Evolutionary conservation across 2,888 invertebrate species (phyloP).

Genomic region (Drosophila lacicola): DNA sequence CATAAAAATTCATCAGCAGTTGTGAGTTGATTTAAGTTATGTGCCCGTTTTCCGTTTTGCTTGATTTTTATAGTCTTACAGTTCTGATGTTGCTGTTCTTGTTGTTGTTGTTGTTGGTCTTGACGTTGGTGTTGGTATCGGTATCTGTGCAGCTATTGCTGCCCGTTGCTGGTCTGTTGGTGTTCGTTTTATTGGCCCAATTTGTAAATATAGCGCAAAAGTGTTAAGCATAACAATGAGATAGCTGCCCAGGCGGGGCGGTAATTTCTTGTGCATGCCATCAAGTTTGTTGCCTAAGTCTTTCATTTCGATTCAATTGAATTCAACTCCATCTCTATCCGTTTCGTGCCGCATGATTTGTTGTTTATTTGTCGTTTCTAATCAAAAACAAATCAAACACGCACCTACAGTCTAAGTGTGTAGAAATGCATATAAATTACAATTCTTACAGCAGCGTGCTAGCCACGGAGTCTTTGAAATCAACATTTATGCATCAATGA

Average conservation of each 20-base stretch:
- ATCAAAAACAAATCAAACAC: slow-evolving; percentile 77
- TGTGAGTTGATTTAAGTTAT: slow-evolving; percentile 65
- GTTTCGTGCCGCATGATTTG: slow-evolving; percentile 78
- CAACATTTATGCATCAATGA: slow-evolving; percentile 69
- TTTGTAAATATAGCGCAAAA: slow-evolving; percentile 78
- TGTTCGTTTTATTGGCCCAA: slow-evolving; percentile 80
- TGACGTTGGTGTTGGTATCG: slow-evolving; percentile 1
- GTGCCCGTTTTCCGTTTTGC: slow-evolving; percentile 60
- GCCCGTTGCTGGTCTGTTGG: slow-evolving; percentile 44
- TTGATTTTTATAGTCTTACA: slow-evolving; percentile 68
- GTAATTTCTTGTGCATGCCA: slow-evolving; percentile 48
- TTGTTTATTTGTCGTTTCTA: slow-evolving; percentile 77
- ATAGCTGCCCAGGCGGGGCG: slow-evolving; percentile 23
- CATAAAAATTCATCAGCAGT: slow-evolving; percentile 77
- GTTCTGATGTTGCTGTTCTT: slow-evolving; percentile 48
- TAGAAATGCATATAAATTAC: slow-evolving; percentile 74
- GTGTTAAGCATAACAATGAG: slow-evolving; percentile 77
- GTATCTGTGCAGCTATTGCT: slow-evolving; percentile 24
- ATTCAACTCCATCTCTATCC: slow-evolving; percentile 27
- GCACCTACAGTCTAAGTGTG: slow-evolving; percentile 69
- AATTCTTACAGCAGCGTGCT: slow-evolving; percentile 47
- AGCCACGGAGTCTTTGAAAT: slow-evolving; percentile 46
- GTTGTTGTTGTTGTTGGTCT: slow-evolving; percentile 1
- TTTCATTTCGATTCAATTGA: slow-evolving; percentile 41
- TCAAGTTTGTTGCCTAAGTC: slow-evolving; percentile 70